Evolutionary conservation across 2,797 vertebrate genomes (phyloP), one percentile per base, ranked within the genome.

Genomic region (Gorsachius magnificus): DNA sequence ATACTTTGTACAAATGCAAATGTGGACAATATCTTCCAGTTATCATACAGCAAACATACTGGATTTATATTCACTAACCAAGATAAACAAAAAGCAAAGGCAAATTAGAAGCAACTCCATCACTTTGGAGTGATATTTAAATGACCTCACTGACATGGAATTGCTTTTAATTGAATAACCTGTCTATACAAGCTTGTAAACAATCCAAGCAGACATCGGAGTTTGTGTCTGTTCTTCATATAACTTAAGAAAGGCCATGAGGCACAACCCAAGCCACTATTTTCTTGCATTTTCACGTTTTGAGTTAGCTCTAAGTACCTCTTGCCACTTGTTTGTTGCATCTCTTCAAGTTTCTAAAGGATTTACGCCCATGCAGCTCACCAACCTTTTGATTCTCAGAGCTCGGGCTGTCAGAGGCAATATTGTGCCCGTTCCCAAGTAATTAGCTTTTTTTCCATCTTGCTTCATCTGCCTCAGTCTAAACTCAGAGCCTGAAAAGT

Each of bases 341-440:
- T 26, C 72, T 85, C 65, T 54, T 9, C 3, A 4, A 4, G 13
- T 19, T 53, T 51, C 53, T 18, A 17, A 46, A 21, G 53, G 15
- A 9, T 50, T 48, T 20, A 10, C 5, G 0, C 33, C 33, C 21
- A 12, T 10, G 11, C 36, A 60, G 51, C 53, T 72, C 60, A 43
- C 19, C 63, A 53, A 0, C 10, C 19, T 50, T 48, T 22, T 3
- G 2, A 25, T 57, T 38, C 69, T 35, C 31, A 26, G 70, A 72
- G 45, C 31, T 41, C 0, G 0, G 38, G 9, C 75, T 29, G 20
- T 14, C 24, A 9, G 69, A 68, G 46, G 65, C 1, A 0, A 36
- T 24, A 41, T 0, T 0, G 0, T 21, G 56, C 69, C 61, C 3
- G 0, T 35, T 86, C 43, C 56, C 9, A 25, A 72, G 48, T 9